Percentiles rank a stretch among this genome's conserved stretches.
Evolutionary conservation across 92 coral and sea anemone species (phyloP).

Genomic region (Diadumene lineata): DNA sequence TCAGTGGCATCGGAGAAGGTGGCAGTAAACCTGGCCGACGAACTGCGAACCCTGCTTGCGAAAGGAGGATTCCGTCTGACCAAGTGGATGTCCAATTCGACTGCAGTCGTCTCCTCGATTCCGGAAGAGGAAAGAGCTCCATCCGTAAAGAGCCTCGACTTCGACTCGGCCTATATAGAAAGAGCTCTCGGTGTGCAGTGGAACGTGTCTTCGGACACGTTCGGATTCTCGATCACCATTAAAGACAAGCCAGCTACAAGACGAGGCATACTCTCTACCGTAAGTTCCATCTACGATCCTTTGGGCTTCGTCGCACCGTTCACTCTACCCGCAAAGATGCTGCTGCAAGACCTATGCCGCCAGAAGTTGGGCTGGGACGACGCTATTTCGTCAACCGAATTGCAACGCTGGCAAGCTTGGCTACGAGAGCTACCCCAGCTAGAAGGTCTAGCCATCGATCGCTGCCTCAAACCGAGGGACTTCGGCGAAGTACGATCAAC

Average conservation of each 20-base stretch:
- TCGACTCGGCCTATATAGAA: conserved; percentile 21
- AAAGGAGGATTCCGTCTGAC: conserved; percentile 36
- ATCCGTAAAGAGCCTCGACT: conserved; percentile 13
- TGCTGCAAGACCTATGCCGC: conserved; percentile 52
- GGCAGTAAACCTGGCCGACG: conserved; percentile 16
- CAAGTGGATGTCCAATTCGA: conserved; percentile 39
- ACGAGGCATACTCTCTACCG: conserved; percentile 41
- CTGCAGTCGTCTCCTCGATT: conserved; percentile 11
- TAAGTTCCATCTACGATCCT: conserved; percentile 53
- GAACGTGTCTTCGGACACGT: conserved; percentile 25
- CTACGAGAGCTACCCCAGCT: conserved; percentile 38
- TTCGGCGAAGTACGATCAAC: conserved; percentile 28
- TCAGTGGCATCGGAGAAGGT: conserved; percentile 23
- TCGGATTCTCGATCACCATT: conserved; percentile 40
- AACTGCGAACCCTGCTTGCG: conserved; percentile 15
- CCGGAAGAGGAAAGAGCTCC: conserved; percentile 21
- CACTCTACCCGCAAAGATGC: conserved; percentile 42
- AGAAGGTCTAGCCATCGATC: conserved; percentile 30
- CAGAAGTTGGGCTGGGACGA: conserved; percentile 46
- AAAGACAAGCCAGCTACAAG: conserved; percentile 57
- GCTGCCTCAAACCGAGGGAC: conserved; percentile 47
- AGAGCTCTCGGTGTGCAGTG: conserved; percentile 44
- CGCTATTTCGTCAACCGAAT: conserved; percentile 33
- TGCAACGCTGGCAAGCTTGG: conserved; percentile 47
- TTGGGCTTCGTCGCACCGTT: conserved; percentile 56